A percentile compares a stretch with the other conserved stretches of the same genome.
Conservation (phyloP, 1,140 invertebrate species). For the Bombyx mandarina region DNA sequence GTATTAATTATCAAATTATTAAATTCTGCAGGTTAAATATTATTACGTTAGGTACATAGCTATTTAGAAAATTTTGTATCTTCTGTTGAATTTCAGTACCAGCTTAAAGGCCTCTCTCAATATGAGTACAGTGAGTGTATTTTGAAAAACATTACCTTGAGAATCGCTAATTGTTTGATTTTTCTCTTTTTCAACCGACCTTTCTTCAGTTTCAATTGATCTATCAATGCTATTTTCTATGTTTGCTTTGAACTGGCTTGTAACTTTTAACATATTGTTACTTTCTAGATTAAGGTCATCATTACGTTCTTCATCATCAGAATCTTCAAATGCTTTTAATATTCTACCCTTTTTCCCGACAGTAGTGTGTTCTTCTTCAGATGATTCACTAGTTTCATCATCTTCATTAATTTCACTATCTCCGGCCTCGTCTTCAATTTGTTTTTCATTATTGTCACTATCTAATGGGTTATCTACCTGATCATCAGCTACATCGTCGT, state of each 20-base stretch:
- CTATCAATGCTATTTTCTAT: conserved; percentile 14
- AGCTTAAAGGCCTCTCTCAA: too few relatives aligned
- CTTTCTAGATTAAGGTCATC: not conserved
- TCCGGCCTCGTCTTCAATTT: conserved; percentile 22
- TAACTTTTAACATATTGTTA: conserved; percentile 1
- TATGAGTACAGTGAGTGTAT: too few relatives aligned
- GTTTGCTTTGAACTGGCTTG: conserved; percentile 2
- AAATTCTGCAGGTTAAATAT: too few relatives aligned
- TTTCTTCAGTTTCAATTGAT: not conserved
- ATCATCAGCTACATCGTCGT: conserved; percentile 21
- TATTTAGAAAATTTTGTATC: too few relatives aligned
- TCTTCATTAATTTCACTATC: conserved; percentile 46
- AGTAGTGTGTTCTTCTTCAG: conserved; percentile 29
- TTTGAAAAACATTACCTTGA: conserved; percentile 26
- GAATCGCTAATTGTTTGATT: conserved; percentile 22
- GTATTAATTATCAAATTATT: too few relatives aligned
- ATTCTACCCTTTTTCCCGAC: conserved; percentile 44
- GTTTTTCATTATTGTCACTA: conserved; percentile 33
- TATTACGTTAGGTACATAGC: too few relatives aligned
- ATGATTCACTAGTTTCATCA: conserved; percentile 24
- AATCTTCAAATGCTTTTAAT: conserved; percentile 54
- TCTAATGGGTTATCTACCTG: conserved; percentile 12
- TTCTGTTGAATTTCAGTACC: too few relatives aligned
- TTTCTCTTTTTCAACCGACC: conserved; percentile 1
- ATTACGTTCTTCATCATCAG: conserved; percentile 44